Percentiles rank a stretch among this genome's conserved stretches.
These are phyloP conservation scores for Varecia variegata DNA, from an alignment of 2,797 vertebrate genomes.

Conservation along the genomic window DNA sequence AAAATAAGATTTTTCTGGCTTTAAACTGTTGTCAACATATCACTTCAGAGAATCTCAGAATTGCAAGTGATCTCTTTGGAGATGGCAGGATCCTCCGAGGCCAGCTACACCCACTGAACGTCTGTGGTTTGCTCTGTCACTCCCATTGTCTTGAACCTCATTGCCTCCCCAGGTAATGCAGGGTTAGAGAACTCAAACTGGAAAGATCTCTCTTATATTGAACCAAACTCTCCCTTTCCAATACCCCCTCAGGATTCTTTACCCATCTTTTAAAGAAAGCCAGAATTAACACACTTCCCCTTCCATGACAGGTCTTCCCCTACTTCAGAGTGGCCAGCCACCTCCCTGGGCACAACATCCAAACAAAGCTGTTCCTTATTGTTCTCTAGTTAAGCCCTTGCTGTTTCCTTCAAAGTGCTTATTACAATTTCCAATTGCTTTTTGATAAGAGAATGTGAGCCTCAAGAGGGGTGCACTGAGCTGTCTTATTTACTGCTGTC, in stretches of 20 bases:
- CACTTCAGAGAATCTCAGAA: background rate
- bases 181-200: background rate
- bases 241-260: background rate
- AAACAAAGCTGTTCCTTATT: background rate
- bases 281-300: background rate
- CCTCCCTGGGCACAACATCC: background rate
- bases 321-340: background rate
- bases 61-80: background rate
- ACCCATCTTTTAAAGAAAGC: background rate
- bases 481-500: background rate
- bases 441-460: background rate
- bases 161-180: background rate
- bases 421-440: background rate
- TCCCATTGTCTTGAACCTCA: background rate
- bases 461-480: background rate
- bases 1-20: background rate
- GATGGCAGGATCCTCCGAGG: background rate
- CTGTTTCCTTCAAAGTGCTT: background rate
- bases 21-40: background rate
- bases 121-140: background rate
- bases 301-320: background rate
- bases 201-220: background rate
- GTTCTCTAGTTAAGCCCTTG: background rate
- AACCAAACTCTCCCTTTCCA: constrained; percentile 5
- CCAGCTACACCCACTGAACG: background rate